Base-by-base conservation (phyloP, 1,140 invertebrate species). In the Andricus grossulariae region DNA sequence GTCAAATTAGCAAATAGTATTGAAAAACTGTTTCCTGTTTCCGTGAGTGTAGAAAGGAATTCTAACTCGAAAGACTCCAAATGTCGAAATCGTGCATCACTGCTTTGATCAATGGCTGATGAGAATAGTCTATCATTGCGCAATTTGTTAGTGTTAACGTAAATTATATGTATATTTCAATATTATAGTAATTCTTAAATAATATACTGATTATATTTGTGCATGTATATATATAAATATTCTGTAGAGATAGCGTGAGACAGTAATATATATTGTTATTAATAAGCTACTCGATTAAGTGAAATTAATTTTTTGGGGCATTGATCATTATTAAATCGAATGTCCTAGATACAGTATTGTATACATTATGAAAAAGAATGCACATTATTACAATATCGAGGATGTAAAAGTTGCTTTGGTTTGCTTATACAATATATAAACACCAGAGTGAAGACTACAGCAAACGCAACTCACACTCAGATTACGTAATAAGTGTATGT, bases 401-500 rank as follows among this genome's bases (percentile, higher is more conserved):
- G 79, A 72, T 81, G 70, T 83, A 80, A 78, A 83, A 80, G 82
- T 83, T 85, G 82, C 82, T 85, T 85, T 83, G 80, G 77, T 82
- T 85, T 85, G 82, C 80, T 82, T 83, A 80, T 79, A 78, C 71
- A 80, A 79, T 52, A 66, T 77, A 75, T 75, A 79, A 78, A 72
- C 71, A 84, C 77, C 78, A 82, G 79, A 75, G 39, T 66, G 66
- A 75, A 52, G 81, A 78, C 82, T 80, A 60, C 77, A 80, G 72
- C 21, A 76, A 83, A 78, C 77, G 77, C 82, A 76, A 80, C 45
- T 82, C 72, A 79, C 74, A 78, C 87, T 79, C 85, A 83, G 81
- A 86, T 80, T 82, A 84, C 82, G 81, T 78, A 84, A 85, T 85
- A 85, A 87, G 76, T 88, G 84, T 85, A 84, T 87, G 85, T 83